Evolutionary conservation across 1,140 invertebrate species (phyloP).

Genomic region (Drosophila lacteicornis): DNA sequence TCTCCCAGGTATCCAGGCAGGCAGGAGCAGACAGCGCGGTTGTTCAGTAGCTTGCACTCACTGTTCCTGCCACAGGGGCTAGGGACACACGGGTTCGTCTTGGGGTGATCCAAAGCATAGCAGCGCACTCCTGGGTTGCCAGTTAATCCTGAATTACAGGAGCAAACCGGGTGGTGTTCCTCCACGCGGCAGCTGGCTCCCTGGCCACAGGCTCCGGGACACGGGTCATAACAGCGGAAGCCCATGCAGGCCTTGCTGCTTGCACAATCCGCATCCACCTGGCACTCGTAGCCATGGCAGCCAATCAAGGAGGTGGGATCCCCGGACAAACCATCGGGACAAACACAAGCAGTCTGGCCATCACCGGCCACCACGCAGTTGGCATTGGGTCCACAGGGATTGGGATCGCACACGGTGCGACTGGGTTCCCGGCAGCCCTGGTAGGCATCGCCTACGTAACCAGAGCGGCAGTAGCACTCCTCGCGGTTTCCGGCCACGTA

Average conservation of each 20-base stretch:
- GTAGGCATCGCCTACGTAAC: conserved; percentile 91
- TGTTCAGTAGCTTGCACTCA: conserved; percentile 89
- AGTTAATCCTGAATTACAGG: conserved; percentile 89
- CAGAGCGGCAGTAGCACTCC: conserved; percentile 91
- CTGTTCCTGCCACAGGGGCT: conserved; percentile 92
- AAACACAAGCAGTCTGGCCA: conserved; percentile 90
- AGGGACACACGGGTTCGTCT: conserved; percentile 89
- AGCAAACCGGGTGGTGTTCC: conserved; percentile 91
- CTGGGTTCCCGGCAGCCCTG: conserved; percentile 88
- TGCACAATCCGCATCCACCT: conserved; percentile 90
- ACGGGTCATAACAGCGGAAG: conserved; percentile 91
- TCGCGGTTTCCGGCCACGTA: conserved; percentile 90
- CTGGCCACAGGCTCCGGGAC: conserved; percentile 91
- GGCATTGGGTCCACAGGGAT: conserved; percentile 92
- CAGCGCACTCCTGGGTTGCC: conserved; percentile 92
- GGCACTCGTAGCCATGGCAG: conserved; percentile 91
- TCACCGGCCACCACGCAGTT: conserved; percentile 88
- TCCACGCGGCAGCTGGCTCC: conserved; percentile 90
- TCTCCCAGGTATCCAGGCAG: conserved; percentile 90
- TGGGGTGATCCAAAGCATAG: conserved; percentile 85
- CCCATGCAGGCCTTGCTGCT: conserved; percentile 90
- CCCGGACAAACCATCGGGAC: conserved; percentile 90
- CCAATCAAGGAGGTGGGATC: conserved; percentile 90
- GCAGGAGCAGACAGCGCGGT: conserved; percentile 91
- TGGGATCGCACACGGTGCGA: conserved; percentile 89